Conservation (phyloP, 1,140 invertebrate genomes). For the Mamestra configurata region DNA sequence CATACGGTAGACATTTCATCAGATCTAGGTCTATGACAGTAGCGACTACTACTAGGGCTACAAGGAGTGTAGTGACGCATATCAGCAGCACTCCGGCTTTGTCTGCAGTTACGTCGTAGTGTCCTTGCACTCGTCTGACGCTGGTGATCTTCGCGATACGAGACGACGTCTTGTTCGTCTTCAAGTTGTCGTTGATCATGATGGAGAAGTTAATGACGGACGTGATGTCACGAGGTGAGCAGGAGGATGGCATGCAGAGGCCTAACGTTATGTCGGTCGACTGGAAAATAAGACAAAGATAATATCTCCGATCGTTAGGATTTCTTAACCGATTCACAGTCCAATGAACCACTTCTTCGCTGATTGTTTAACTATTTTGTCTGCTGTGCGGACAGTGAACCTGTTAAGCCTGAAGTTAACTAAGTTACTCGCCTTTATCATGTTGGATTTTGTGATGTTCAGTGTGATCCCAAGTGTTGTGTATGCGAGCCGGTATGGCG, state of each 20-base stretch:
- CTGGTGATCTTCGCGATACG: slow-evolving; percentile 69
- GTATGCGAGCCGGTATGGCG: slow-evolving; percentile 69
- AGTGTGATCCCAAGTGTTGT: slow-evolving; percentile 63
- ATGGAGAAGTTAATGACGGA: slow-evolving; percentile 81
- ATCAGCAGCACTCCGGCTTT: slow-evolving; percentile 68
- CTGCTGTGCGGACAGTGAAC: too few relatives aligned
- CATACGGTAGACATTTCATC: slow-evolving; percentile 66
- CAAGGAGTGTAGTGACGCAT: slow-evolving; percentile 65
- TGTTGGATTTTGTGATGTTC: slow-evolving; percentile 75
- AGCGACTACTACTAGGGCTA: slow-evolving; percentile 66
- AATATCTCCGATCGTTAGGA: background rate
- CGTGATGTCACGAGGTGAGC: slow-evolving; percentile 70
- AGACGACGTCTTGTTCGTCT: slow-evolving; percentile 71
- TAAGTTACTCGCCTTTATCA: slow-evolving; percentile 70
- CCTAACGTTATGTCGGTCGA: slow-evolving; percentile 73
- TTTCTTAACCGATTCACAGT: too few relatives aligned
- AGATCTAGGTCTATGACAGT: slow-evolving; percentile 74
- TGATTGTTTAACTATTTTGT: too few relatives aligned
- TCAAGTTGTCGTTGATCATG: slow-evolving; percentile 81
- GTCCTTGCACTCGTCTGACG: slow-evolving; percentile 65
- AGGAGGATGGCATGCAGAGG: slow-evolving; percentile 76
- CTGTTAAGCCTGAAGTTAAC: background rate
- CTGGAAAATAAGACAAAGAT: slow-evolving; percentile 63
- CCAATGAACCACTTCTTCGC: too few relatives aligned
- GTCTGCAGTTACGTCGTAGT: slow-evolving; percentile 68